These are phyloP conservation scores for Aphodius granarius DNA, from an alignment of 2,888 invertebrate genomes.

Conservation along the genomic window DNA sequence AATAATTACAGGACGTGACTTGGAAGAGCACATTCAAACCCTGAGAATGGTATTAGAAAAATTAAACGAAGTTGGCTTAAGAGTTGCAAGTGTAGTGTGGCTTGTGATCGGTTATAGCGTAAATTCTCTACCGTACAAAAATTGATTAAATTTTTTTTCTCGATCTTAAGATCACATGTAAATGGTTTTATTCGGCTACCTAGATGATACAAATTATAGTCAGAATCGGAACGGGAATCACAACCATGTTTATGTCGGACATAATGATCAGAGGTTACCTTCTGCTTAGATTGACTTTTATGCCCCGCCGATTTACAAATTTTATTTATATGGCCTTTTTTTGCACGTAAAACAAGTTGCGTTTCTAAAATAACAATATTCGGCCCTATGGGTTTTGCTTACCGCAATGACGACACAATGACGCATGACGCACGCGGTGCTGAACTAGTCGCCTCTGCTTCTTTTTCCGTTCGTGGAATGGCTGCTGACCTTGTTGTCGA, in stretches of 20 bases:
- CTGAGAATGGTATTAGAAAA: conserved; percentile 23
- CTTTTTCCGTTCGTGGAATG: background rate
- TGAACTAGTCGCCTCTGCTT: background rate
- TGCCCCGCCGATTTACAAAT: no score
- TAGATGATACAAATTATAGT: background rate
- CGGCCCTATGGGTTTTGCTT: conserved; percentile 3
- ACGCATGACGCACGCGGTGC: background rate
- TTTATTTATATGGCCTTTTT: no score
- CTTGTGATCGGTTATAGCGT: conserved; percentile 31
- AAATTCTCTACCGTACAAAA: conserved; percentile 18
- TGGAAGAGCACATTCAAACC: conserved; percentile 4
- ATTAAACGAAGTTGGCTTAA: conserved; percentile 26
- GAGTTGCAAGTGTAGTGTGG: conserved; percentile 5
- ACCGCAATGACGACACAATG: background rate
- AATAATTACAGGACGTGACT: conserved; percentile 17
- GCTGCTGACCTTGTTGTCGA: background rate
- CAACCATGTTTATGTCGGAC: background rate
- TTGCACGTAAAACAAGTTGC: conserved; percentile 3
- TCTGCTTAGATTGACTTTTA: background rate
- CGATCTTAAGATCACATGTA: conserved; percentile 1
- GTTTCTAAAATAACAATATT: conserved; percentile 15
- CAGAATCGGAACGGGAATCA: background rate
- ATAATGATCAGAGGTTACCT: conserved; percentile 1
- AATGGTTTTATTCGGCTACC: background rate
- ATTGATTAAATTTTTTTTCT: background rate